A percentile compares a stretch with the other conserved stretches of the same genome.
Evolutionary conservation across 2,888 invertebrate species (phyloP).

Genomic region (Eledona agricola): DNA sequence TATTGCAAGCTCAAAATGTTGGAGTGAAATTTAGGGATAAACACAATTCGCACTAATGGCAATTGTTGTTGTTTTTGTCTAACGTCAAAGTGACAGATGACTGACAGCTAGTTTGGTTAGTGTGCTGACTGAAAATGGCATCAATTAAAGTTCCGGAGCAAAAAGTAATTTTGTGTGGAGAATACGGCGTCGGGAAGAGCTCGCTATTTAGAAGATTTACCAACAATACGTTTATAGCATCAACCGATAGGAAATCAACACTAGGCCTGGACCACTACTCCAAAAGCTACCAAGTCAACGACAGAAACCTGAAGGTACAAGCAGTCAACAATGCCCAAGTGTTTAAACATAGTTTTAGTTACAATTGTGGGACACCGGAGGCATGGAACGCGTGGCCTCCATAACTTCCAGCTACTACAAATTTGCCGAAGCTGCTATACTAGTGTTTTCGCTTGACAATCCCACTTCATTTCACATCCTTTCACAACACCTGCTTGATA

Average conservation of each 20-base stretch:
- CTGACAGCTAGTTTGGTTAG: slow-evolving; percentile 4
- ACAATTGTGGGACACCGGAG: slow-evolving; percentile 96
- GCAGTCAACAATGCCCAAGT: neutral
- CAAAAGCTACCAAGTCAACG: slow-evolving; percentile 78
- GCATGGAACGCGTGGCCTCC: slow-evolving; percentile 95
- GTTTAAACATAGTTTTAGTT: slow-evolving; percentile 67
- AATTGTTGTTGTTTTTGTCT: too few species aligned
- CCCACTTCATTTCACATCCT: slow-evolving; percentile 91
- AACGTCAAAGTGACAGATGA: too few species aligned
- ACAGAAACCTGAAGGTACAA: slow-evolving; percentile 80
- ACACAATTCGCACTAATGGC: too few species aligned
- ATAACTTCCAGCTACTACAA: slow-evolving; percentile 96
- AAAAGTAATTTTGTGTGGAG: slow-evolving; percentile 94
- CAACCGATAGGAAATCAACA: slow-evolving; percentile 85
- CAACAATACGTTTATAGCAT: slow-evolving; percentile 86
- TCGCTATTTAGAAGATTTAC: slow-evolving; percentile 91
- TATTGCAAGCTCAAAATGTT: too few species aligned
- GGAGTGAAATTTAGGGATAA: too few species aligned
- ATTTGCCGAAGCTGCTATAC: slow-evolving; percentile 92
- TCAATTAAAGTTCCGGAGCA: slow-evolving; percentile 83
- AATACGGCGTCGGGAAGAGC: slow-evolving; percentile 96
- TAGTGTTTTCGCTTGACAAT: slow-evolving; percentile 91
- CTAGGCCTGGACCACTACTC: slow-evolving; percentile 91
- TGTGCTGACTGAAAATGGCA: slow-evolving; percentile 70
- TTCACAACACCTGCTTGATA: slow-evolving; percentile 91